Percentiles rank a stretch among this genome's conserved stretches.
phyloP scores from a whole-genome alignment of 2,888 invertebrate species.

The Drosophila mettleri region DNA sequence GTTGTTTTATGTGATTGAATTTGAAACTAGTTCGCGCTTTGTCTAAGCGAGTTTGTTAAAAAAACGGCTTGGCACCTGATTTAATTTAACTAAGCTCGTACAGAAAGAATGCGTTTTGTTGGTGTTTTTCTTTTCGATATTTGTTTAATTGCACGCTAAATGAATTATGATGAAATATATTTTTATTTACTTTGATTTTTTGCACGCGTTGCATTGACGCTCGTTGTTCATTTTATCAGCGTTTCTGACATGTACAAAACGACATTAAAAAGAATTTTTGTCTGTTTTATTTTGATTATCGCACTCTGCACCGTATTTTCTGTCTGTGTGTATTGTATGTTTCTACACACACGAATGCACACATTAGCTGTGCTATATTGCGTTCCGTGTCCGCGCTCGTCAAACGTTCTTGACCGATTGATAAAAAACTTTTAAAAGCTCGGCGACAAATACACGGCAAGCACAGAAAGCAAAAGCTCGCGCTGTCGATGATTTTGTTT shows the following conservation, averaged over 20 bases:
- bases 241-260: conserved; percentile 24
- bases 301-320: conserved; percentile 38
- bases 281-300: conserved; percentile 67
- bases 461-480: conserved; percentile 48
- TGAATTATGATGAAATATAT: conserved; percentile 47
- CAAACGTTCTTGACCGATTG: conserved; percentile 85
- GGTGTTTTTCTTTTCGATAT: conserved; percentile 21
- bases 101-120: conserved; percentile 30
- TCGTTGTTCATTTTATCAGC: conserved; percentile 38
- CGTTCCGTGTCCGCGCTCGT: conserved; percentile 70
- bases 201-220: conserved; percentile 31
- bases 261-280: conserved; percentile 29
- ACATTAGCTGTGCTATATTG: conserved; percentile 18
- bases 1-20: conserved; percentile 35
- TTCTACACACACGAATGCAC: conserved; percentile 39
- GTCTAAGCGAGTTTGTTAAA: conserved; percentile 43
- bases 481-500: conserved; percentile 56
- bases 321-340: not conserved
- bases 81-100: conserved; percentile 36
- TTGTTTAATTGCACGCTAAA: conserved; percentile 50
- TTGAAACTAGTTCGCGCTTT: conserved; percentile 65
- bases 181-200: conserved; percentile 43
- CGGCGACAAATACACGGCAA: conserved; percentile 63
- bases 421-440: conserved; percentile 83
- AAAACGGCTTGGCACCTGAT: conserved; percentile 43